These are phyloP conservation scores for Oryzias woworae DNA, from an alignment of 2,113 vertebrate species.

Conservation along the genomic window DNA sequence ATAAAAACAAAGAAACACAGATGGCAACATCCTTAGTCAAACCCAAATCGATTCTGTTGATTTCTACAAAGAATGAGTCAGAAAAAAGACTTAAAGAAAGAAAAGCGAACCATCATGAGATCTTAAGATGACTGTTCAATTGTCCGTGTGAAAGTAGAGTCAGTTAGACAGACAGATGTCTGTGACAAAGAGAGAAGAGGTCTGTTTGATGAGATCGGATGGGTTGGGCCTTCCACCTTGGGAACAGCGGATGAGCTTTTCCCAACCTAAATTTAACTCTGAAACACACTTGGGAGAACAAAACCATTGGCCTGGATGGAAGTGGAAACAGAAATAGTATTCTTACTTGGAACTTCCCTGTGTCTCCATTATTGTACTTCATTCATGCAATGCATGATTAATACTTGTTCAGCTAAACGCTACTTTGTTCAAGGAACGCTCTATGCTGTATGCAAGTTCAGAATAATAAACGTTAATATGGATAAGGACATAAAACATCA, in stretches of 20 bases:
- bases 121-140: neutral
- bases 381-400: conserved; percentile 27
- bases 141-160: neutral
- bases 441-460: conserved; percentile 1
- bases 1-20: neutral
- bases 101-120: neutral
- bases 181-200: conserved; percentile 14
- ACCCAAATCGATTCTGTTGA: neutral
- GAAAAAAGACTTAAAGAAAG: neutral
- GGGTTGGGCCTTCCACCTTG: conserved; percentile 58
- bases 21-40: neutral
- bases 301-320: conserved; percentile 62
- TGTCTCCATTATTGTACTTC: conserved; percentile 27
- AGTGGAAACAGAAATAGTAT: conserved; percentile 47
- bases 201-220: conserved; percentile 51
- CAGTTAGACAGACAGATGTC: neutral
- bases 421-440: conserved; percentile 1
- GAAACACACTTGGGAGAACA: conserved; percentile 47
- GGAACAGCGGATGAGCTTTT: conserved; percentile 62
- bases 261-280: conserved; percentile 68
- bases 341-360: conserved; percentile 43
- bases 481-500: conserved; percentile 31
- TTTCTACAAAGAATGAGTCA: neutral
- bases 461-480: conserved; percentile 38
- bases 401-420: conserved; percentile 17